Evolutionary conservation across 1,140 invertebrate species (phyloP), one percentile per base, ranked within the genome.

Genomic region (Neomicropteryx cornuta): DNA sequence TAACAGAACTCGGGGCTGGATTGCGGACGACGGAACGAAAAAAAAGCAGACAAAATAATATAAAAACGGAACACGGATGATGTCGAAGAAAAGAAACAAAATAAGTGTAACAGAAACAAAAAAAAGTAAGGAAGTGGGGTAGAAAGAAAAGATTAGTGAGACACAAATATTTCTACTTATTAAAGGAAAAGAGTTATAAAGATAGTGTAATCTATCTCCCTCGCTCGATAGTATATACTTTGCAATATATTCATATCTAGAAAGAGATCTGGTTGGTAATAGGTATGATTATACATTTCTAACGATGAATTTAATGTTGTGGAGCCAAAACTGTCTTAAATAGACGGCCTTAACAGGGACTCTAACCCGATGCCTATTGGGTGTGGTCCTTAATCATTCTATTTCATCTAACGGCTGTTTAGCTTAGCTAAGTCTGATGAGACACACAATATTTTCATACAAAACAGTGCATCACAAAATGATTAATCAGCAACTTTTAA

Each of bases 1-100:
- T 83, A 86, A 83, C 82, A 83, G 75, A 85, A 83, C 77, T 85
- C 82, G 68, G 81, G 81, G 74, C 76, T 79, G 68, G 70, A 55
- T 60, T 62, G 56, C 23, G 28, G 32, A 57, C 41, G 44, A 50
- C 55, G 56, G 47, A 44, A 40, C 39, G 53, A 43, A 36, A 50
- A 41, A 33, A 49, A 46, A 46, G 36, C 5, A 22, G 38, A 39
- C 11, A 50, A 38, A 48, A 45, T 41, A 51, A 46, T 47, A 48
- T 36, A 38, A 53, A 49, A 36, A 47, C 38, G 42, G 42, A 42
- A 46, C 45, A 44, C 37, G 32, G 45, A 23, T 38, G 24, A 29
- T 36, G 47, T 60, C 53, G 56, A 53, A 49, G 51, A 48, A 49
- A 66, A 52, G 48, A 54, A 60, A 58, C 47, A 46, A 52, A 58